Evolutionary conservation across 2,888 invertebrate species (phyloP).

Genomic region (Gisinianus flammeolus): DNA sequence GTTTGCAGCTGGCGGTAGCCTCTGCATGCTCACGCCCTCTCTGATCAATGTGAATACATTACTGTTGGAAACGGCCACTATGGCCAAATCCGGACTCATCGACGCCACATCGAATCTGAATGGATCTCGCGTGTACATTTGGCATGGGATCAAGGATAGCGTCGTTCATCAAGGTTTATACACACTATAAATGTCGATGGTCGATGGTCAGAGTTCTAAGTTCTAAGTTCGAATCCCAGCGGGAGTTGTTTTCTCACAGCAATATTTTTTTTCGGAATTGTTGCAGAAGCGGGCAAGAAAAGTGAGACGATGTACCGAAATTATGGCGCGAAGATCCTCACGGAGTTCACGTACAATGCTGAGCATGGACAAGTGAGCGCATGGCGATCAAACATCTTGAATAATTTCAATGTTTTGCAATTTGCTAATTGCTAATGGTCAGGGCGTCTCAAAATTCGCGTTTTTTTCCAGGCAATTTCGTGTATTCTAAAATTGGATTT

Average conservation of each 20-base stretch:
- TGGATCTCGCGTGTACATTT: not conserved
- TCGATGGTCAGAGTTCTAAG: no score
- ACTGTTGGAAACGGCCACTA: not conserved
- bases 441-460: no score
- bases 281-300: not conserved
- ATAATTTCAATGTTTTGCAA: not conserved
- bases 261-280: not conserved
- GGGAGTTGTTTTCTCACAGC: not conserved
- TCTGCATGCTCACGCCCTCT: not conserved
- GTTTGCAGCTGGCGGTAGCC: not conserved
- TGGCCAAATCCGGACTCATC: not conserved
- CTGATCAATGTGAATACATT: not conserved
- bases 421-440: not conserved
- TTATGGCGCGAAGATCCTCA: not conserved
- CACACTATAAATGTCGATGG: no score
- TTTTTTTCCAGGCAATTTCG: no score
- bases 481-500: no score
- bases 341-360: not conserved
- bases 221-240: no score
- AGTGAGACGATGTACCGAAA: not conserved
- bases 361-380: not conserved
- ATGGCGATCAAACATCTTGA: not conserved
- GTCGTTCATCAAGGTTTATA: not conserved
- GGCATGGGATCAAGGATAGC: not conserved
- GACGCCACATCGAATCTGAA: not conserved